Percentiles rank a stretch among this genome's conserved stretches.
These are phyloP conservation scores for Falco novaeseelandiae DNA, from an alignment of 2,797 vertebrate genomes.

Conservation along the genomic window DNA sequence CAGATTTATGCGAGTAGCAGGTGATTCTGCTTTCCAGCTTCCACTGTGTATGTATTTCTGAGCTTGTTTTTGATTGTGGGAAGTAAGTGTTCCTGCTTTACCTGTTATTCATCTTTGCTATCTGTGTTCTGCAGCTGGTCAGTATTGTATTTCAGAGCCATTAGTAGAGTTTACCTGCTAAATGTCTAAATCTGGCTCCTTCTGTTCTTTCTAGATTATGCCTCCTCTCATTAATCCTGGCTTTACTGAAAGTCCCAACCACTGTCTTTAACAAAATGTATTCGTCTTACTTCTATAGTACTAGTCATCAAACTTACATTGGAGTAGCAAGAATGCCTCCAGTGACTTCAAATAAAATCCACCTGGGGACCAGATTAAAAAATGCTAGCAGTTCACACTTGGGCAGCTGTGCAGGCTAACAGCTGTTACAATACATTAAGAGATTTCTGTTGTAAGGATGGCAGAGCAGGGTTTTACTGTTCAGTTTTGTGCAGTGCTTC, in stretches of 20 bases:
- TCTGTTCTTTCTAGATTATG: background rate
- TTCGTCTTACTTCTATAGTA: background rate
- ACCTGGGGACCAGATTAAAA: background rate
- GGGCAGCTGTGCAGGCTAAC: background rate
- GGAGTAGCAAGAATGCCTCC: background rate
- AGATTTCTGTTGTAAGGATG: background rate
- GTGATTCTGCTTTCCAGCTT: background rate
- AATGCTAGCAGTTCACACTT: background rate
- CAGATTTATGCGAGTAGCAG: background rate
- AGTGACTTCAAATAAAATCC: background rate
- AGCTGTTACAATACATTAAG: background rate
- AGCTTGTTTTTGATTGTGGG: background rate
- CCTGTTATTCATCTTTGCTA: background rate
- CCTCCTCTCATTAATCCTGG: background rate
- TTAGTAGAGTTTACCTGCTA: background rate
- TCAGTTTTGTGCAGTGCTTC: background rate
- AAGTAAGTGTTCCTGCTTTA: background rate
- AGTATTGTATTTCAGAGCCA: background rate
- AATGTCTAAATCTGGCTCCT: background rate
- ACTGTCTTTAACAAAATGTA: background rate
- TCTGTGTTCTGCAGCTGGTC: slow-evolving; percentile 29
- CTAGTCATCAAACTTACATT: background rate
- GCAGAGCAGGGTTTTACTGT: background rate
- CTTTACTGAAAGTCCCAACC: background rate
- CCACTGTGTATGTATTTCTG: background rate